phyloP scores from a whole-genome alignment of 64 coral and sea anemone genomes.

The Platygyra sinensis region DNA sequence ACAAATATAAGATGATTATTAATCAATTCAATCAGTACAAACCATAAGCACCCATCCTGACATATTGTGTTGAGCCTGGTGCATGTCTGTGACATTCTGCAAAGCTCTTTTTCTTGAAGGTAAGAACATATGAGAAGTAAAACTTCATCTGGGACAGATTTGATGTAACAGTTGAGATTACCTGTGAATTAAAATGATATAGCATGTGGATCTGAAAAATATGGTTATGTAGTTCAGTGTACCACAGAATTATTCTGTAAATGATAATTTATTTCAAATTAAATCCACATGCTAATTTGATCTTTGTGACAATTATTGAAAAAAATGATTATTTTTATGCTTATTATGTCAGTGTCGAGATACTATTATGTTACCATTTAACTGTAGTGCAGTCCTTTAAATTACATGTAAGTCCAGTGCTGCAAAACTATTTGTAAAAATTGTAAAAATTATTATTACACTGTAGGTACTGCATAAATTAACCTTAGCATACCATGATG shows the following conservation, averaged over 20 bases:
- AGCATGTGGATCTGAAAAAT: not conserved
- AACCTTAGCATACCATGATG: not conserved
- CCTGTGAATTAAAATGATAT: not conserved
- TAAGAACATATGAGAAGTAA: conserved; percentile 84
- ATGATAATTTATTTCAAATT: too few relatives aligned
- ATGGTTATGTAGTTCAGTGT: not conserved
- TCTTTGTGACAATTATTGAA: too few relatives aligned
- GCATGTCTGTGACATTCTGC: conserved; percentile 84
- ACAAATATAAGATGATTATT: not conserved
- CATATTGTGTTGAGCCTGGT: conserved; percentile 68
- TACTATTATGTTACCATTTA: too few relatives aligned
- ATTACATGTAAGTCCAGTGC: too few relatives aligned
- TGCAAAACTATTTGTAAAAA: too few relatives aligned
- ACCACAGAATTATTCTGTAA: too few relatives aligned
- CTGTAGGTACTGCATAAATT: not conserved
- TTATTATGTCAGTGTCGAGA: too few relatives aligned
- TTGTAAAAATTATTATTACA: too few relatives aligned
- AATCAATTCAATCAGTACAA: not conserved
- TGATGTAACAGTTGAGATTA: conserved; percentile 63
- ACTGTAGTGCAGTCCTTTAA: too few relatives aligned
- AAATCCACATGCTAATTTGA: too few relatives aligned
- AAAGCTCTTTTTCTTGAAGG: conserved; percentile 82
- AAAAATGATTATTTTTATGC: too few relatives aligned
- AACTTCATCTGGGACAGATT: conserved; percentile 85
- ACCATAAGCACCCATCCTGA: conserved; percentile 87